Percentiles rank a stretch among this genome's conserved stretches.
Evolutionary conservation across 1,140 invertebrate genomes (phyloP).

Genomic region (Adelges cooleyi): DNA sequence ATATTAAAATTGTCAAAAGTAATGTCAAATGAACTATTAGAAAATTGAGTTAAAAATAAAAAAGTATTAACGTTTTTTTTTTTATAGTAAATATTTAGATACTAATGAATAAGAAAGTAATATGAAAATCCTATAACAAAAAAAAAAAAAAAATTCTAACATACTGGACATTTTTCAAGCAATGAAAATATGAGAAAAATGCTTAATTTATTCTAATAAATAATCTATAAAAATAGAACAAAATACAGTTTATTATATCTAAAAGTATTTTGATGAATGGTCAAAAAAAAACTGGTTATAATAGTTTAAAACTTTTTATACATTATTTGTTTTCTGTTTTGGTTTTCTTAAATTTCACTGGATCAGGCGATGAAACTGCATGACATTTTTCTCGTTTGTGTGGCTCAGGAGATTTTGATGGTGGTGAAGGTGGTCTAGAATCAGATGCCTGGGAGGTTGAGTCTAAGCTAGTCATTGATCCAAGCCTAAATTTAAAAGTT

Average conservation of each 20-base stretch:
- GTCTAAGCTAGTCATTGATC: slow-evolving; percentile 18
- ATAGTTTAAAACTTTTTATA: not conserved
- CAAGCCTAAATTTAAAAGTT: not conserved
- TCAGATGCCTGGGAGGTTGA: slow-evolving; percentile 13
- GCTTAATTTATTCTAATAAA: too few species aligned
- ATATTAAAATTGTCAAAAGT: too few species aligned
- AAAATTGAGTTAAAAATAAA: too few species aligned
- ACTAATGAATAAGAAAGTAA: too few species aligned
- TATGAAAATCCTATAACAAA: too few species aligned
- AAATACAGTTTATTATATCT: not conserved
- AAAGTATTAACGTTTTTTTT: too few species aligned
- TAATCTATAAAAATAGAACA: not conserved
- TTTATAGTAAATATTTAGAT: too few species aligned
- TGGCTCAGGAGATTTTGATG: not conserved
- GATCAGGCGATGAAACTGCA: not conserved
- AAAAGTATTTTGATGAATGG: not conserved
- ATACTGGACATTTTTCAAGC: too few species aligned
- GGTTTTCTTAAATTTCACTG: not conserved
- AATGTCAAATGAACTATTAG: too few species aligned
- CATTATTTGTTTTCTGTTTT: not conserved
- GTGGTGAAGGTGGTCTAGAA: slow-evolving; percentile 4
- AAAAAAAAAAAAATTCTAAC: too few species aligned
- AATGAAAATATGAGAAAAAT: too few species aligned
- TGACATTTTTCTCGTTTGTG: not conserved
- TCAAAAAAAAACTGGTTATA: too few species aligned